Percentiles rank a stretch among this genome's conserved stretches.
phyloP scores from a whole-genome alignment of 2,797 vertebrate species.

The Moxostoma hubbsi region DNA sequence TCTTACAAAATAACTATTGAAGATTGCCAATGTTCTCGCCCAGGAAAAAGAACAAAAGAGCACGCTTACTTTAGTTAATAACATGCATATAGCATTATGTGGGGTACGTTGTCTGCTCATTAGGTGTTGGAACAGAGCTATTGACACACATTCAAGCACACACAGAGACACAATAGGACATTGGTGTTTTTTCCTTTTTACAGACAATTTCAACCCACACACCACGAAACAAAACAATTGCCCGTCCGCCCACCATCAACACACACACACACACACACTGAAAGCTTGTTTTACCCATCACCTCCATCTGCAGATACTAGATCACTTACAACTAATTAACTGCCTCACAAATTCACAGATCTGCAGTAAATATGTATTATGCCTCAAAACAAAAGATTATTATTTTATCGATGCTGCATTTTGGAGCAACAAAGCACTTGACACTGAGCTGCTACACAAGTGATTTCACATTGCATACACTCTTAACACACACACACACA shows the following conservation, averaged over 20 bases:
- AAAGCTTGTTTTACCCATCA: constrained; percentile 16
- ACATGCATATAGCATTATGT: not conserved
- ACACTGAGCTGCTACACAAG: not conserved
- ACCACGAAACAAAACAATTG: constrained; percentile 77
- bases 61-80: not conserved
- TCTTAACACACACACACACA: constrained; percentile 15
- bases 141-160: constrained; percentile 31
- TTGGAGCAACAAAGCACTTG: constrained; percentile 1
- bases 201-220: constrained; percentile 81
- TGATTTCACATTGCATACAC: constrained; percentile 28
- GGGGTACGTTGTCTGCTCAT: not conserved
- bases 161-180: constrained; percentile 30
- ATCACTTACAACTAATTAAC: constrained; percentile 54
- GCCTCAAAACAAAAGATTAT: constrained; percentile 45
- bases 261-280: constrained; percentile 51
- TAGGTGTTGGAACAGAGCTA: not conserved
- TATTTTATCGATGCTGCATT: constrained; percentile 30
- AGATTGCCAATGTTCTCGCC: no score
- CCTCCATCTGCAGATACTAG: constrained; percentile 32
- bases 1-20: no score
- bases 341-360: constrained; percentile 46
- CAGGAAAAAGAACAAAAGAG: no score
- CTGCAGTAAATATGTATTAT: constrained; percentile 75
- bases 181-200: constrained; percentile 64
- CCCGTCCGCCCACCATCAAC: constrained; percentile 72